Base-by-base conservation (phyloP, 1,140 invertebrate genomes). In the Ips typographus region DNA sequence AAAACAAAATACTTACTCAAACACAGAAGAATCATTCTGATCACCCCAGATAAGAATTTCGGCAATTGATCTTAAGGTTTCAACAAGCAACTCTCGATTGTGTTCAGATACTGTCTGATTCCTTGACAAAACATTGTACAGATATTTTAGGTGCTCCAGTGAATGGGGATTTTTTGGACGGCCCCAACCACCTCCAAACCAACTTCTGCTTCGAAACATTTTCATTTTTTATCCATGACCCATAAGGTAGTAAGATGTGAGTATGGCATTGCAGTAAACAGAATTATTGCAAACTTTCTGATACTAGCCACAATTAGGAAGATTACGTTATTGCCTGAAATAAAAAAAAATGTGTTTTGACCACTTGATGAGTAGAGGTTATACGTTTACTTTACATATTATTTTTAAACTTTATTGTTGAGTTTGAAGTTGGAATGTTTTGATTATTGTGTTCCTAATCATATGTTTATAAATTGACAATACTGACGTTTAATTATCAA, bases 11-110 rank as follows among this genome's bases (percentile, higher is more conserved):
- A 22, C 92, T 90, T 87, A 99, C 97, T 99, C 98, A 85, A 99
- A 99, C 41, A 99, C 96, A 70, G 95, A 93, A 71, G 95, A 95
- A 81, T 99, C 98, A 89, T 99, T 99, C 84, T 99, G 98, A 84
- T 99, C 98, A 40, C 98, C 98, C 98, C 98, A 99, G 79, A 99
- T 99, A 5, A 99, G 84, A 79, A 99, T 99, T 84, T 99, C 98
- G 37, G 98, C 95, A 77, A 99, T 99, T 47, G 94, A 97, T 73
- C 96, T 85, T 58, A 99, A 82, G 0, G 95, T 98, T 84, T 99
- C 98, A 7, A 99, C 96, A n/a, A 99, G 82, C 8, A 98, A 85
- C 40, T 93, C 91, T 74, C 94, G 87, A 80, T 99, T 99, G 74
- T 91, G 90, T 76, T 99, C 98, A 8, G 93, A 96, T 0, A 99